Conservation (phyloP, 2,113 vertebrate genomes). For the Natator depressus region DNA sequence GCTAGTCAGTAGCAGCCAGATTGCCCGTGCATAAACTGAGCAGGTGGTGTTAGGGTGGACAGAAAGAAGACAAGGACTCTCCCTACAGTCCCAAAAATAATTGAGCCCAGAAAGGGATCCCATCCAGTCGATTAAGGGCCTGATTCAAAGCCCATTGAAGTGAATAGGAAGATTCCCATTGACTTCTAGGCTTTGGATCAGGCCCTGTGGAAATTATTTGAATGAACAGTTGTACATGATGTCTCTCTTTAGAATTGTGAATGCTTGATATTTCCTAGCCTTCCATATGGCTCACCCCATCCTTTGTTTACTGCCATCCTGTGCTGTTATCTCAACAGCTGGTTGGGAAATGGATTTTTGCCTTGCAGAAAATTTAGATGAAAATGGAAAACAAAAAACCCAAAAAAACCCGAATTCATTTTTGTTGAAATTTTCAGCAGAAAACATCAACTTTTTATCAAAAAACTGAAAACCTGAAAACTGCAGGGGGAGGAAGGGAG, state of each 20-base stretch:
- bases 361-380: rapidly evolving
- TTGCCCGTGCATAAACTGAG: background rate
- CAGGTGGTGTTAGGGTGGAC: background rate
- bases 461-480: background rate
- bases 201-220: background rate
- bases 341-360: background rate
- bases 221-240: background rate
- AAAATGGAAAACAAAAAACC: background rate
- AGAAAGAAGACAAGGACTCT: background rate
- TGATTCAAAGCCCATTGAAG: background rate
- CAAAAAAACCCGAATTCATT: background rate
- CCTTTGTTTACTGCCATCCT: background rate
- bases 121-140: background rate
- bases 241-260: background rate
- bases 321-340: background rate
- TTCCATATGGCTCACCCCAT: background rate
- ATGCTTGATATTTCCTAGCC: background rate
- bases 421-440: background rate
- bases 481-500: rapidly evolving
- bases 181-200: background rate
- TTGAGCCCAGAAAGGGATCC: background rate
- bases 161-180: background rate
- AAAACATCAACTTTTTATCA: background rate
- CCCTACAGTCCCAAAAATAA: background rate
- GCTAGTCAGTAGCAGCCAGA: background rate